Base-by-base conservation (phyloP, 2,113 vertebrate genomes). In the Aplodontia rufa region DNA sequence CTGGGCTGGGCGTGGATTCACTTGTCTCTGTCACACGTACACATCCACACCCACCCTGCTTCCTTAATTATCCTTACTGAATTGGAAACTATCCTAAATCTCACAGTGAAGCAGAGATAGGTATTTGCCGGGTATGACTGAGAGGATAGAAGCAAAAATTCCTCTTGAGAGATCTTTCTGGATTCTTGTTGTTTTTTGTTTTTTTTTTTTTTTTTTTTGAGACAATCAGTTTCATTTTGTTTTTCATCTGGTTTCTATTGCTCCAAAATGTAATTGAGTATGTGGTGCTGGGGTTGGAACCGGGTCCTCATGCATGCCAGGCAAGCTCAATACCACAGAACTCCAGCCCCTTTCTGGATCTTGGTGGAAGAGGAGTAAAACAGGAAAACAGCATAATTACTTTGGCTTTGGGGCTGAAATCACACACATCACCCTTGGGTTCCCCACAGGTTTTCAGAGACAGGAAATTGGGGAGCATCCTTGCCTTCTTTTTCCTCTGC, bases 341-440 rank as follows among this genome's bases (percentile, higher is more conserved):
- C n/a, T n/a, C n/a, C n/a, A n/a, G n/a, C n/a, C n/a, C n/a, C 53
- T 91, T 51, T 89, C 11, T 28, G 64, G 37, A 55, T 81, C 66
- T 85, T 16, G 40, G 68, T n/a, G 51, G 79, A 78, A 11, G 35
- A 37, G 45, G 30, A 47, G 20, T 0, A 84, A 76, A 68, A 55
- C 10, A 53, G 64, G 69, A 78, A 66, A 81, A 86, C 24, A 62
- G 32, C n/a, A 5, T 16, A 10, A n/a, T 40, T 28, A 37, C 60
- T 80, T 30, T 37, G 62, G 45, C 62, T 88, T 76, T 45, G 45
- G 45, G 68, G 11, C 87, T 71, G 19, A 75, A 28, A 32, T 64
- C 3, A 28, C n/a, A 30, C 32, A 19, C 2, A 24, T 40, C 42
- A 8, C 19, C 11, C 6, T 0, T 5, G 30, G 28, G 14, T 28